phyloP scores from a whole-genome alignment of 2,888 invertebrate species.

The Sinohyriopsis cumingii region DNA sequence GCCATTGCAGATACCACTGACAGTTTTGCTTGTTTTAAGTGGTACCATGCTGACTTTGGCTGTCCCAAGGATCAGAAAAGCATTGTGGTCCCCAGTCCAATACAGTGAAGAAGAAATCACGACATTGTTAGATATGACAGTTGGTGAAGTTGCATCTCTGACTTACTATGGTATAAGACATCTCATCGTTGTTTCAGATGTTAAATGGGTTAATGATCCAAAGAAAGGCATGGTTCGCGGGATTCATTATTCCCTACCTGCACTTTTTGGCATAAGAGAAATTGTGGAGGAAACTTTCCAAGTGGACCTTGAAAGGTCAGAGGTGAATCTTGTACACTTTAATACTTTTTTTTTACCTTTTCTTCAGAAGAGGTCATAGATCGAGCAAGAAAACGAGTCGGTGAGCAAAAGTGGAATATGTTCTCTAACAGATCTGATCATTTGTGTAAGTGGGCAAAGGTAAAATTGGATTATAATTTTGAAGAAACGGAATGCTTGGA shows the following conservation, averaged over 20 bases:
- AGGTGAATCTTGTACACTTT: conserved; percentile 3
- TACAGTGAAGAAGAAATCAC: conserved; percentile 3
- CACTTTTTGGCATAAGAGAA: not conserved
- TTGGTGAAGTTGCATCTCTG: conserved; percentile 7
- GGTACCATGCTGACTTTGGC: conserved; percentile 3
- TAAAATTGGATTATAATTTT: not conserved
- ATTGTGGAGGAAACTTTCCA: conserved; percentile 11
- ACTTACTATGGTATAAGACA: conserved; percentile 1
- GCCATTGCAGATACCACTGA: not conserved
- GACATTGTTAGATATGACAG: not conserved
- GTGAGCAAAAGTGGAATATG: conserved; percentile 6
- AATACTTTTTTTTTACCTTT: not conserved
- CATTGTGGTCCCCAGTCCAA: conserved; percentile 9
- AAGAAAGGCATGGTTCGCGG: conserved; percentile 1
- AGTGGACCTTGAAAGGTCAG: not conserved
- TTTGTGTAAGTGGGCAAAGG: conserved; percentile 14
- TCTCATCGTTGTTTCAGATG: conserved; percentile 6
- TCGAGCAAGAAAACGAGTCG: conserved; percentile 5
- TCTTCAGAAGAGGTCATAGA: not conserved
- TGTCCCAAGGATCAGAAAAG: conserved; percentile 8
- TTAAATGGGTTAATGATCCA: not conserved
- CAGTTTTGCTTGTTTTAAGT: conserved; percentile 2
- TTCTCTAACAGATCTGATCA: conserved; percentile 4
- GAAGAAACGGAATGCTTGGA: not conserved
- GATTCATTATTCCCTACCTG: conserved; percentile 10